Evolutionary conservation across 2,113 vertebrate genomes (phyloP).

Genomic region (Mystacornis crossleyi): DNA sequence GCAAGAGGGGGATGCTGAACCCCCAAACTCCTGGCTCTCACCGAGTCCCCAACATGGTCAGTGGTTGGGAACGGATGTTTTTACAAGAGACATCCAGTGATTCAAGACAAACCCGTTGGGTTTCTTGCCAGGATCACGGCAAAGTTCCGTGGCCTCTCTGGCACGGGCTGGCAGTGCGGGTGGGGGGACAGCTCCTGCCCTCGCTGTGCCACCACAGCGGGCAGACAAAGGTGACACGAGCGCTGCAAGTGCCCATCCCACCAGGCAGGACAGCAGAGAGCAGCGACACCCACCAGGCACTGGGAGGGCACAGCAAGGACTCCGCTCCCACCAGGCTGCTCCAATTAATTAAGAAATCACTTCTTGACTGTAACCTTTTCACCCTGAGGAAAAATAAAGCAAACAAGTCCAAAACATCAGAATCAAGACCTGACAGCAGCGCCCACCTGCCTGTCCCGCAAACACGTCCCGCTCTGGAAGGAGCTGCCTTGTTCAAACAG

Average conservation of each 20-base stretch:
- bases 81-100: rapidly evolving
- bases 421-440: neutral
- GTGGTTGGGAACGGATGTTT: rapidly evolving
- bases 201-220: neutral
- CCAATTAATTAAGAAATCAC: neutral
- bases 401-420: neutral
- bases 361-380: neutral
- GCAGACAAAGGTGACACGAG: neutral
- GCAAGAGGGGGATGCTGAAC: neutral
- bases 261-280: neutral
- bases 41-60: neutral
- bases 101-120: neutral
- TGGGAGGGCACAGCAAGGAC: neutral
- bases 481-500: neutral
- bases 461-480: neutral
- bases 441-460: neutral
- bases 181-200: neutral
- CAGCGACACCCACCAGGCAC: neutral
- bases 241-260: neutral
- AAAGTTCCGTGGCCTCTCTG: neutral
- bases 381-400: neutral
- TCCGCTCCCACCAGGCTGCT: neutral
- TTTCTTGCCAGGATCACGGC: neutral
- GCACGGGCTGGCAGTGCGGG: neutral
- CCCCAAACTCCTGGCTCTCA: neutral